Base-by-base conservation (phyloP, 2,888 invertebrate genomes). In the Antheraea yamamai region DNA sequence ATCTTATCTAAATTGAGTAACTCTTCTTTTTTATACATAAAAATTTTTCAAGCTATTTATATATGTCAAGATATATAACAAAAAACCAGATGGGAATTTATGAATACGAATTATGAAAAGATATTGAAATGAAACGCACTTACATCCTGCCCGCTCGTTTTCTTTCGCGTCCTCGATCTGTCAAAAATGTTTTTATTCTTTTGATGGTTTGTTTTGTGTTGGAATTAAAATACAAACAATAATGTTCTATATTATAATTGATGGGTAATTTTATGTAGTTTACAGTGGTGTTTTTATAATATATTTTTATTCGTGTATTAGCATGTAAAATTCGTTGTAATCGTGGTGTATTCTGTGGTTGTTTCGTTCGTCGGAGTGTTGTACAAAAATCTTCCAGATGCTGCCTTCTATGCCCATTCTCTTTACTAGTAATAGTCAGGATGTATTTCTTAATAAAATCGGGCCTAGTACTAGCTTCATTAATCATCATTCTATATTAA, bases 321-420 rank as follows among this genome's bases (percentile, higher is more conserved):
- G 80, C 81, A 89, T 89, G 89, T 86, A 82, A 84, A 86, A 81
- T 84, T 82, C 76, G 78, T 79, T 78, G 78, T 76, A 79, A 79
- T 79, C 77, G 81, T 82, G 83, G 81, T 85, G 86, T 84, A 82
- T 81, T 84, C 82, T 81, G 81, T 81, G 84, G 86, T 88, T 85
- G 83, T 82, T 86, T 84, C 83, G 83, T 84, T 81, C 83, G 81
- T 83, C 84, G 84, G 83, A 81, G 81, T 81, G 80, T 82, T 80
- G 26, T 30, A 16, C 80, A 76, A 79, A 85, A 79, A 87, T 85
- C 85, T 84, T 86, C 88, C 89, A 91, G 85, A 95, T 95, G 95
- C 88, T 95, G 89, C 95, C 95, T 88, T 95, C 95, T 84, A 95
- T 95, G 95, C 95, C 95, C 76, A 85, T 94, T 78, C 84, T 95